Percentiles rank a stretch among this genome's conserved stretches.
Conservation (phyloP, 2,113 vertebrate genomes). For the Puffinus mauretanicus region DNA sequence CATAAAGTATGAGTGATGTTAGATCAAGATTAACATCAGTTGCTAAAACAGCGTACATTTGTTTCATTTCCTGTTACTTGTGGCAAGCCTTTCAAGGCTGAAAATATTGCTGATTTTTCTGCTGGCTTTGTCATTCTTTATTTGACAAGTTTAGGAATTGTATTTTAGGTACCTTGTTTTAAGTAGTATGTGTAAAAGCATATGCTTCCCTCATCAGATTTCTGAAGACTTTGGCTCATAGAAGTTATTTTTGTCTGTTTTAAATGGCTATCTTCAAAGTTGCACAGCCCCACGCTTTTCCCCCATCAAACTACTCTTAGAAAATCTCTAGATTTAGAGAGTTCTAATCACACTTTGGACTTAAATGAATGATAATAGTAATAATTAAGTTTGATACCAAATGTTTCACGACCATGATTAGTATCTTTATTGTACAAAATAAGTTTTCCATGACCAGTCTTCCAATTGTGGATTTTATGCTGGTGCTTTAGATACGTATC, state of each 20-base stretch:
- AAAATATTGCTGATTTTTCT: slow-evolving; percentile 21
- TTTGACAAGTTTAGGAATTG: background rate
- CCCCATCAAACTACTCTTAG: background rate
- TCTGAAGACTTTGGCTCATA: background rate
- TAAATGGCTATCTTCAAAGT: background rate
- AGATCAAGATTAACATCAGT: slow-evolving; percentile 27
- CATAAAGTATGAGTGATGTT: slow-evolving; percentile 24
- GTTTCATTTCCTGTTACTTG: slow-evolving; percentile 52
- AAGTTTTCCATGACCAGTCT: background rate
- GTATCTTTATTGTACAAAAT: background rate
- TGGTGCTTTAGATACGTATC: background rate
- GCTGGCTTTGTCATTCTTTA: background rate
- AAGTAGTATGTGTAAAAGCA: background rate
- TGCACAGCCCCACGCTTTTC: background rate
- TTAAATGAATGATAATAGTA: background rate
- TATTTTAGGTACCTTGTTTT: background rate
- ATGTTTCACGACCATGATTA: background rate
- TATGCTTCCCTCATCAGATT: background rate
- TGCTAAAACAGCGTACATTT: slow-evolving; percentile 19
- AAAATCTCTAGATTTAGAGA: background rate
- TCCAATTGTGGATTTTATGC: background rate
- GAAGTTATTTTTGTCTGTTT: background rate
- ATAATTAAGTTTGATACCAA: background rate
- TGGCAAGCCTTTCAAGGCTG: background rate
- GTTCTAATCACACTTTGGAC: background rate